A percentile compares a stretch with the other conserved stretches of the same genome.
Conservation (phyloP, 2,888 invertebrate genomes). For the Zaprionus obscuricornis region DNA sequence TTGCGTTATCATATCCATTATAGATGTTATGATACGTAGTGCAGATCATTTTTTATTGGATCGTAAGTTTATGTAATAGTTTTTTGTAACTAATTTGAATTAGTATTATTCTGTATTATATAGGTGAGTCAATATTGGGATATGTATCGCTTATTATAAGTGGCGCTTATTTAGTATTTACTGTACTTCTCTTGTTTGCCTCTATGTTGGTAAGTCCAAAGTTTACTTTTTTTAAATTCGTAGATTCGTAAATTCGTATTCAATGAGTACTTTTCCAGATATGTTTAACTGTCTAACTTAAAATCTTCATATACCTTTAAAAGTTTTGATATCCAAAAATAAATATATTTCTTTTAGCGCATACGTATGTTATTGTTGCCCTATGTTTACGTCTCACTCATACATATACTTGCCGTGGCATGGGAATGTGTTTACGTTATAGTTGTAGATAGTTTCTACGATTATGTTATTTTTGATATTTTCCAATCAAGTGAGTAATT, state of each 20-base stretch:
- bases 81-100: neutral
- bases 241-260: too few species aligned
- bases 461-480: conserved; percentile 53
- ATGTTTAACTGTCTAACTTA: neutral
- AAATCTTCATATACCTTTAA: neutral
- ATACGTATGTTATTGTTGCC: conserved; percentile 45
- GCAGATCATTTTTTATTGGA: conserved; percentile 54
- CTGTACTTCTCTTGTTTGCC: conserved; percentile 52
- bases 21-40: conserved; percentile 61
- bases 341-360: conserved; percentile 17
- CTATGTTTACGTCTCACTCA: conserved; percentile 42
- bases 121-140: conserved; percentile 49
- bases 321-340: neutral
- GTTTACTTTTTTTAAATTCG: too few species aligned
- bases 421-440: conserved; percentile 36
- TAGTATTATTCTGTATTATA: neutral
- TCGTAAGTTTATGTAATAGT: conserved; percentile 38
- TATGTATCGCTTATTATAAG: conserved; percentile 38
- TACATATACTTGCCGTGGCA: conserved; percentile 37
- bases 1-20: conserved; percentile 60
- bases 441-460: conserved; percentile 35
- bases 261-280: neutral
- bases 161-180: conserved; percentile 57
- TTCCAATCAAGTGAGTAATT: conserved; percentile 39
- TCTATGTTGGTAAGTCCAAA: conserved; percentile 41